Evolutionary conservation across 1,140 invertebrate genomes (phyloP).

Genomic region (Manduca sexta): DNA sequence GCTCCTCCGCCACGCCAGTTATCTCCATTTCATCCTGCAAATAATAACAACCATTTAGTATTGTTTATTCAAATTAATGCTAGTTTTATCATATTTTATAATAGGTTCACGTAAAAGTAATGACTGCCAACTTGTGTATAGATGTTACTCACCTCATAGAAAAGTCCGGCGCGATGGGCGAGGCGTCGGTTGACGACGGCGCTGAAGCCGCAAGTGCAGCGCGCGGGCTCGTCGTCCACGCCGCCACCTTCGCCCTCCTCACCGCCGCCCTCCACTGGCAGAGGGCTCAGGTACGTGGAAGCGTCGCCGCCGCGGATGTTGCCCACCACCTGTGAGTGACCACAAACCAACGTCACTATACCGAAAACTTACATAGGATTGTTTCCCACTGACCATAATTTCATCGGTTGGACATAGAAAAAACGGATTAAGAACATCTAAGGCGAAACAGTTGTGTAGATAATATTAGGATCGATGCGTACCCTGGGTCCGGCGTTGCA

Average conservation of each 20-base stretch:
- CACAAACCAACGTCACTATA: neutral
- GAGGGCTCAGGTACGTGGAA: slow-evolving; percentile 81
- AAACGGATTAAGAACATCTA: neutral
- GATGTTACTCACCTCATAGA: slow-evolving; percentile 81
- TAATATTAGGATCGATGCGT: neutral
- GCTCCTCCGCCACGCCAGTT: slow-evolving; percentile 90
- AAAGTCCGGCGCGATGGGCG: slow-evolving; percentile 92
- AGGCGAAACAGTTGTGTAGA: too few relatives aligned
- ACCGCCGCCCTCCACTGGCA: slow-evolving; percentile 25
- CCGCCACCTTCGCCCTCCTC: slow-evolving; percentile 2
- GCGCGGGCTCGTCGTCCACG: slow-evolving; percentile 87
- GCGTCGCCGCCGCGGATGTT: slow-evolving; percentile 93
- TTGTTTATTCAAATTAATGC: neutral
- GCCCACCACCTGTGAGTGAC: slow-evolving; percentile 75
- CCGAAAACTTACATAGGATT: too few relatives aligned
- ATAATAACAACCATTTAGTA: neutral
- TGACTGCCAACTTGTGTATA: neutral
- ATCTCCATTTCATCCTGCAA: slow-evolving; percentile 93
- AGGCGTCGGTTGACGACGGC: slow-evolving; percentile 94
- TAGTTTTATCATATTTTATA: neutral
- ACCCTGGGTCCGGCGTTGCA: slow-evolving; percentile 92
- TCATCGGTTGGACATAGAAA: neutral
- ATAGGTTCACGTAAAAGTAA: neutral
- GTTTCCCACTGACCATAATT: too few relatives aligned
- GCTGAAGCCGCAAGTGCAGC: slow-evolving; percentile 96